Conservation (phyloP, 2,888 invertebrate species). For the Sisyra nigra region DNA sequence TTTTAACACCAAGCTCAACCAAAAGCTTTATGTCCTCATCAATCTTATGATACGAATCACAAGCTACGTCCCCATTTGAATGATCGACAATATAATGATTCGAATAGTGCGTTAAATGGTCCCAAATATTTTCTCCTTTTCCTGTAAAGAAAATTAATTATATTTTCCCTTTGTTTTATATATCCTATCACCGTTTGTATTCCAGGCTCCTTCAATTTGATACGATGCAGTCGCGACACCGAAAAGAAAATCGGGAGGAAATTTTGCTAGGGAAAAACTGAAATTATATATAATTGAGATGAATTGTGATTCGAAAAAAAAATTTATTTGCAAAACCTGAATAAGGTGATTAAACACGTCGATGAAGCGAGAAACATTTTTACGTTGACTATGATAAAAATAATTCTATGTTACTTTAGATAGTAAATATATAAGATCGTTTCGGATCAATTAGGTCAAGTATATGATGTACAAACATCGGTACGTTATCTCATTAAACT, state of each 20-base stretch:
- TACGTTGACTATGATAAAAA: no score
- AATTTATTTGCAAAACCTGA: neutral
- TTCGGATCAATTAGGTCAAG: no score
- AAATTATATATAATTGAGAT: no score
- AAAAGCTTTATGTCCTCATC: constrained; percentile 16
- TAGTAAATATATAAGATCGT: no score
- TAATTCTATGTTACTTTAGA: no score
- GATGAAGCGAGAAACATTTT: no score
- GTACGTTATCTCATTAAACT: no score
- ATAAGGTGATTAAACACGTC: no score
- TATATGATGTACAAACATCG: no score
- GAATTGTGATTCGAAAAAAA: neutral
- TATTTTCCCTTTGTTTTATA: neutral
- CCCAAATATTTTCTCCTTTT: constrained; percentile 36
- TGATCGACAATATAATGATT: constrained; percentile 18
- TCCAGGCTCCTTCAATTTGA: constrained; percentile 26
- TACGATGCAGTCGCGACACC: constrained; percentile 22
- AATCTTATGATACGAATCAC: constrained; percentile 19
- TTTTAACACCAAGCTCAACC: constrained; percentile 20
- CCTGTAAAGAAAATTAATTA: constrained; percentile 16
- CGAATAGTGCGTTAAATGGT: constrained; percentile 25
- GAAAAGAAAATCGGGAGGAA: constrained; percentile 20
- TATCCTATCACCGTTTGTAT: constrained; percentile 16
- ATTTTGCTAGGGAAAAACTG: constrained; percentile 6
- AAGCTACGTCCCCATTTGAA: constrained; percentile 18